Evolutionary conservation across 2,888 invertebrate genomes (phyloP), one percentile per base, ranked within the genome.

Genomic region (Hirtodrosophila cameraria): DNA sequence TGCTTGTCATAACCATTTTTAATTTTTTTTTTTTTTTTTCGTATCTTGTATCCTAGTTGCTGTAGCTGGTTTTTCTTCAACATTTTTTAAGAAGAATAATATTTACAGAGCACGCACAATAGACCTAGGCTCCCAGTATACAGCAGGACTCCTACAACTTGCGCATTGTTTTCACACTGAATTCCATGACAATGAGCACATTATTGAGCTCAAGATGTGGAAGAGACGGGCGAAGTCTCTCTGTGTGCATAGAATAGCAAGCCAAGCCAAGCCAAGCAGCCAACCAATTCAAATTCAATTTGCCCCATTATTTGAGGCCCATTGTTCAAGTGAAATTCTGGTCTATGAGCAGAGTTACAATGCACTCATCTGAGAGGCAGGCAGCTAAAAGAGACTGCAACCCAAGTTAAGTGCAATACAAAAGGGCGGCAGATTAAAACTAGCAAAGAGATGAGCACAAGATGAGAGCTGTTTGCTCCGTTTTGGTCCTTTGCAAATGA

Each of bases 271-370:
- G 46, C 45, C 42, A 42, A 50, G 49, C 67, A 78, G 65, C 61
- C 75, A 80, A 82, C 79, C 89, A 89, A 88, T 88, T 89, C 88
- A 88, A 88, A 88, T 88, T 89, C 89, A 88, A 88, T 89, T 88
- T 89, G 83, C 80, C 65, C 86, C 78, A 87, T 89, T 88, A 88
- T 89, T 72, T 68, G 75, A 80, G 86, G 75, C 84, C 60, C 87
- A 88, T 88, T 88, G 88, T 88, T 75, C 69, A 75, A 69, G 59
- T 73, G 38, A 72, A 80, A 68, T 74, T 69, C 71, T 65, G 63
- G 65, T 64, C 68, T 62, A 65, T 45, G 61, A 35, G 70, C 57
- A 60, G 65, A 54, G 60, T 58, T 73, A 61, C 74, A 74, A 69
- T 73, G 74, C 74, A 65, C 54, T 69, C 73, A 13, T 28, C 18